Percentiles rank a stretch among this genome's conserved stretches.
Conservation (phyloP, 1,140 invertebrate species). For the Lepidurus packardi region DNA sequence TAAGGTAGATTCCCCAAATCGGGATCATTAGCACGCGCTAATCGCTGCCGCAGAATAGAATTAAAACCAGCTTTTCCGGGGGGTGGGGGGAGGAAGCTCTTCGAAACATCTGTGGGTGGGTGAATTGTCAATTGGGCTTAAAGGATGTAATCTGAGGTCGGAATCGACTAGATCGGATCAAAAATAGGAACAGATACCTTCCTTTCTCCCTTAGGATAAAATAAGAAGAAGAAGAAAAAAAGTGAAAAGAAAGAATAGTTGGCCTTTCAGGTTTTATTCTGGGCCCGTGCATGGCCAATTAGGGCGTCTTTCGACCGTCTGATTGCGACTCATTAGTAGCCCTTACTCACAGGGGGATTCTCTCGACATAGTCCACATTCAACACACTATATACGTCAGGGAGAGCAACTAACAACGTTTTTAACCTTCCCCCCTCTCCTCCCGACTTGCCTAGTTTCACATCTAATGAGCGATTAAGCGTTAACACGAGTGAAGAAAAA, state of each 20-base stretch:
- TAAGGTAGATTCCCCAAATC: too few relatives aligned
- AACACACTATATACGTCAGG: background rate
- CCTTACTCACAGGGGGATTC: background rate
- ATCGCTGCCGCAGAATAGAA: background rate
- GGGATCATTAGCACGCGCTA: background rate
- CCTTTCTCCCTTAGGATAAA: background rate
- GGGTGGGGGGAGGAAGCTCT: background rate
- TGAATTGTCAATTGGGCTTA: background rate
- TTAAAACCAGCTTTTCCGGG: background rate
- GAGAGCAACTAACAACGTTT: too few relatives aligned
- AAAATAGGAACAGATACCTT: background rate
- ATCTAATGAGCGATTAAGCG: too few relatives aligned
- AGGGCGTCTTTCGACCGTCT: slow-evolving; percentile 8
- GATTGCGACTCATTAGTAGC: slow-evolving; percentile 17
- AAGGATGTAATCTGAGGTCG: background rate
- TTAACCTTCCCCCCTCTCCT: too few relatives aligned
- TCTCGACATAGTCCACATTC: background rate
- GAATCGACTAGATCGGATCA: background rate
- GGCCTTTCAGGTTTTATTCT: background rate
- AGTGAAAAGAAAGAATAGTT: background rate
- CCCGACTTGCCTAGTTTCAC: too few relatives aligned
- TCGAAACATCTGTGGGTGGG: background rate
- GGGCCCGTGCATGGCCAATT: background rate
- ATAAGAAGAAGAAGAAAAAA: background rate
- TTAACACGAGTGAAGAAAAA: too few relatives aligned